Evolutionary conservation across 2,113 vertebrate genomes (phyloP).

Genomic region (Eupsittula cactorum): DNA sequence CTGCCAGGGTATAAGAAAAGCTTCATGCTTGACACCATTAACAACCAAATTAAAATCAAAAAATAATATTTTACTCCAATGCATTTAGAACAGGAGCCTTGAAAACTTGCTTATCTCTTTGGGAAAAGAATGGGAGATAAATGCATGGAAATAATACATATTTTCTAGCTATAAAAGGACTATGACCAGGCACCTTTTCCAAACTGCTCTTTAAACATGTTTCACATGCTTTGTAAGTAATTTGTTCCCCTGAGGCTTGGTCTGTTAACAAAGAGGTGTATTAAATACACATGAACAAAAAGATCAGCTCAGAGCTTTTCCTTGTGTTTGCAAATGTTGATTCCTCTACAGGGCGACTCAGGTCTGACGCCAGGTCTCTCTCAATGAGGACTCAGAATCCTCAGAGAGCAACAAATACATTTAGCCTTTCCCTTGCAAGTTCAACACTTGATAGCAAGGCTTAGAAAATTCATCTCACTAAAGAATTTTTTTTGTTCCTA

Average conservation of each 20-base stretch:
- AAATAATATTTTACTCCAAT: not conserved
- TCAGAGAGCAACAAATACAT: constrained; percentile 14
- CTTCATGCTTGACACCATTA: constrained; percentile 33
- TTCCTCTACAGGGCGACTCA: not conserved
- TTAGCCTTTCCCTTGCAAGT: not conserved
- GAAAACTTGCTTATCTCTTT: not conserved
- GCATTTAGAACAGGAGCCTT: not conserved
- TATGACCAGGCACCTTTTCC: not conserved
- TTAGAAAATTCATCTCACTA: not conserved
- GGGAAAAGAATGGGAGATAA: not conserved
- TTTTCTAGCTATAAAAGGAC: not conserved
- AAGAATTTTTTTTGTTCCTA: not conserved
- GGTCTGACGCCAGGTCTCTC: not conserved
- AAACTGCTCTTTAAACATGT: not conserved
- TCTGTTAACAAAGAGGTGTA: constrained; percentile 20
- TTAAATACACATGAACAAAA: constrained; percentile 49
- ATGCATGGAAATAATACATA: constrained; percentile 2
- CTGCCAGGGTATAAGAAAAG: constrained; percentile 16
- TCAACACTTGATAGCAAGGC: not conserved
- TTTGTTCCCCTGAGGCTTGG: not conserved
- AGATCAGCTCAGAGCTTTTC: not conserved
- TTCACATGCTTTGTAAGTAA: not conserved
- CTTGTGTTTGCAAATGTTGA: not conserved
- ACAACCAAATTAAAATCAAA: not conserved
- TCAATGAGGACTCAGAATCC: not conserved